Conservation (phyloP, 2,113 vertebrate species). For the Actenoides hombroni region DNA sequence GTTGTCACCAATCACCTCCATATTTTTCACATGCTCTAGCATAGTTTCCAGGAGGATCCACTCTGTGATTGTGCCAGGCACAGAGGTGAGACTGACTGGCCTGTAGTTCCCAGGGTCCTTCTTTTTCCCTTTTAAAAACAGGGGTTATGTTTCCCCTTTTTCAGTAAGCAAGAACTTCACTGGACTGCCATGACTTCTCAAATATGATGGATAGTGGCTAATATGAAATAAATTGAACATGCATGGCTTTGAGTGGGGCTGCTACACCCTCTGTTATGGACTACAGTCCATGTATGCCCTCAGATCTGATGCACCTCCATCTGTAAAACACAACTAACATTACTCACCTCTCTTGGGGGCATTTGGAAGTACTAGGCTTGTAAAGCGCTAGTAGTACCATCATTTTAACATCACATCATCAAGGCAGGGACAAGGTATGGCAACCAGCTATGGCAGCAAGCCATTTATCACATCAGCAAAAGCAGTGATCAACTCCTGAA, state of each 20-base stretch:
- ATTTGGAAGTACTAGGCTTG: slow-evolving; percentile 8
- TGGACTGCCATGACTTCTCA: background rate
- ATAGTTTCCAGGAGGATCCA: background rate
- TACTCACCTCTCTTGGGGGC: background rate
- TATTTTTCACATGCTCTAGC: background rate
- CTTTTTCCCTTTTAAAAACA: background rate
- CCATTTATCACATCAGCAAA: slow-evolving; percentile 38
- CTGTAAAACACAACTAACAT: background rate
- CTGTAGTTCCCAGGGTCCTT: background rate
- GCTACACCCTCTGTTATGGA: background rate
- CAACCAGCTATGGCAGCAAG: slow-evolving; percentile 21
- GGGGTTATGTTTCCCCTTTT: background rate
- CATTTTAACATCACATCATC: slow-evolving; percentile 7
- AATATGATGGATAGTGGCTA: background rate
- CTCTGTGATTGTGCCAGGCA: background rate
- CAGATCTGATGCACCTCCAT: background rate
- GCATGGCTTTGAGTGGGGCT: background rate
- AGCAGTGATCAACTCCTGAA: slow-evolving; percentile 38
- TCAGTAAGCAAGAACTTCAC: background rate
- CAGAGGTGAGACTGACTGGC: background rate
- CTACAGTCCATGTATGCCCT: background rate
- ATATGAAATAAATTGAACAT: background rate
- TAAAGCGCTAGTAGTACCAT: background rate
- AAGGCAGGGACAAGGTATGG: slow-evolving; percentile 23
- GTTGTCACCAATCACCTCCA: background rate